These are phyloP conservation scores for Euproctis similis DNA, from an alignment of 2,888 invertebrate species.

Conservation along the genomic window DNA sequence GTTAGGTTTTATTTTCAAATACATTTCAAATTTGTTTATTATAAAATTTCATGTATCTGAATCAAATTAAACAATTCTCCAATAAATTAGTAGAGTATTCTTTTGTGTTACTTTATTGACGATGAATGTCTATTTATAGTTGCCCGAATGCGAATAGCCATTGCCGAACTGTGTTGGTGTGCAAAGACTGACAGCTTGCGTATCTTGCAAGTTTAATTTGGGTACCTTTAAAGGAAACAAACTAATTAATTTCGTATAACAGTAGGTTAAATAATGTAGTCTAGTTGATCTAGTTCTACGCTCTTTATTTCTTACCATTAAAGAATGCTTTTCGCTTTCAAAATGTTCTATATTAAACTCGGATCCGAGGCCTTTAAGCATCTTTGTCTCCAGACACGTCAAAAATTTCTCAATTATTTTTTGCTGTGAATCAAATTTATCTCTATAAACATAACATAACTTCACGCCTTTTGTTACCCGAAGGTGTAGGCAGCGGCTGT, in stretches of 20 bases:
- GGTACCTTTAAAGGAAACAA: conserved; percentile 27
- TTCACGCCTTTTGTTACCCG: too few relatives aligned
- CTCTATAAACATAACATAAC: too few relatives aligned
- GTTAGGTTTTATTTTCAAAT: too few relatives aligned
- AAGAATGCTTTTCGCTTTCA: conserved; percentile 8
- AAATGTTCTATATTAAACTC: conserved; percentile 27
- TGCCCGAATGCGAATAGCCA: background rate
- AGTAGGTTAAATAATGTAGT: background rate
- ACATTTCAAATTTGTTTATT: too few relatives aligned
- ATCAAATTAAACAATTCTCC: too few relatives aligned
- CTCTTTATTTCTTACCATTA: background rate
- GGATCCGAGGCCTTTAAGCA: conserved; percentile 39
- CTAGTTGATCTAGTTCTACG: too few relatives aligned
- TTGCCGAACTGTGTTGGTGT: conserved; percentile 47
- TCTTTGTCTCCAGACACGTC: conserved; percentile 40
- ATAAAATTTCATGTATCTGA: too few relatives aligned
- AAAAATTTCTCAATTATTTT: conserved; percentile 39
- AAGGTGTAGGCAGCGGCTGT: too few relatives aligned
- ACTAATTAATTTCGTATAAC: background rate
- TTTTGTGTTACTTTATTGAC: too few relatives aligned
- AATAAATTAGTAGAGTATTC: too few relatives aligned
- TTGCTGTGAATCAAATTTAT: conserved; percentile 43
- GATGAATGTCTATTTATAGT: too few relatives aligned
- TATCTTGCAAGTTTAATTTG: conserved; percentile 29
- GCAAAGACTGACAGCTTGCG: conserved; percentile 58